These are phyloP conservation scores for Sceloporus tristichus DNA, from an alignment of 2,113 vertebrate genomes.

Conservation along the genomic window DNA sequence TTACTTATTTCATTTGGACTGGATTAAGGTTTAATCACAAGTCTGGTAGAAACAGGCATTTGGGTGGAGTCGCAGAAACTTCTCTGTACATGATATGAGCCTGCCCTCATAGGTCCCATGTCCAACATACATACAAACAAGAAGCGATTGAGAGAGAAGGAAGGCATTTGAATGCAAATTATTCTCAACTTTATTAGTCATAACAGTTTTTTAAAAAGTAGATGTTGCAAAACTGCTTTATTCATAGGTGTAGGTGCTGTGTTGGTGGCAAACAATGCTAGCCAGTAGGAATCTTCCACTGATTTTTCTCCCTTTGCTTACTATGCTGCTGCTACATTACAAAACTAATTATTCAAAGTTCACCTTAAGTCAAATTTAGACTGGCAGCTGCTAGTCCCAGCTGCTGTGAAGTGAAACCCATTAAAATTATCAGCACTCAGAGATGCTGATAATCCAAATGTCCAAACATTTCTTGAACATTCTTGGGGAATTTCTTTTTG, in stretches of 20 bases:
- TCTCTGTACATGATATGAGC: not conserved
- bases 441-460: too few species aligned
- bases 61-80: not conserved
- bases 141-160: too few species aligned
- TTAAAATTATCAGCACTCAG: not conserved
- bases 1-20: not conserved
- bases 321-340: too few species aligned
- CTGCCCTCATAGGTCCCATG: not conserved
- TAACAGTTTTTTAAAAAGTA: not conserved
- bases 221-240: not conserved
- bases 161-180: not conserved
- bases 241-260: not conserved
- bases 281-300: not conserved
- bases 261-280: not conserved
- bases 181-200: not conserved
- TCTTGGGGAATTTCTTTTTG: not conserved
- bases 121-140: too few species aligned
- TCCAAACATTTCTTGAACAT: not conserved
- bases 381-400: not conserved
- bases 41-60: not conserved
- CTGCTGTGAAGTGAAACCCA: not conserved
- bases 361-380: not conserved
- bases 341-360: too few species aligned
- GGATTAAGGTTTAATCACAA: not conserved
- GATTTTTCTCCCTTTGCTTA: not conserved